These are phyloP conservation scores for Mnemiopsis leidyi DNA, from an alignment of 37 sponge, comb jelly and placozoan species.

Conservation along the genomic window DNA sequence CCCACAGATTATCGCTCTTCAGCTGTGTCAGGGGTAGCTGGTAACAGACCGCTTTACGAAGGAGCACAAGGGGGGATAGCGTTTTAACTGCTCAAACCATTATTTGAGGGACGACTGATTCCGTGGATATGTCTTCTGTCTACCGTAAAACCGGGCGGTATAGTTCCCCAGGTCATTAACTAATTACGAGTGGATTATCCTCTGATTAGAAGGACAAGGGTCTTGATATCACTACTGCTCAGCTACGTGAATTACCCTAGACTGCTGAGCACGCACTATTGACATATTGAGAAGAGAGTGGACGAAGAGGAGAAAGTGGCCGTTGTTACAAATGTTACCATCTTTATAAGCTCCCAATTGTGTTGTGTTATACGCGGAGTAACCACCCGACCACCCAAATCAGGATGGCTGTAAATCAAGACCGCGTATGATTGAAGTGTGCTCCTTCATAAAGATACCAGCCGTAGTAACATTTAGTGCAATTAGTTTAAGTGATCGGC, in stretches of 20 bases:
- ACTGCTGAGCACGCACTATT: not conserved
- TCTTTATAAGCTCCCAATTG: too few relatives aligned
- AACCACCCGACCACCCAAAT: not conserved
- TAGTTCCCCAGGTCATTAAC: not conserved
- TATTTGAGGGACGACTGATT: not conserved
- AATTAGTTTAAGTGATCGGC: slow-evolving; percentile 31
- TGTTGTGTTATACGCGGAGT: too few relatives aligned
- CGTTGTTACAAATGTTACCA: not conserved
- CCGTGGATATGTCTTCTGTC: not conserved
- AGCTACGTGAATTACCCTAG: not conserved
- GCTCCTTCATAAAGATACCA: not conserved
- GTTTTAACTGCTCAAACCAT: not conserved
- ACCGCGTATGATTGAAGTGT: too few relatives aligned
- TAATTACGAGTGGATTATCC: not conserved
- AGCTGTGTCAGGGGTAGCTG: not conserved
- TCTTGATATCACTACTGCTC: not conserved
- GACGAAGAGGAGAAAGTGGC: too few relatives aligned
- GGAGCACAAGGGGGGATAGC: not conserved
- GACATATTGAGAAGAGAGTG: not conserved
- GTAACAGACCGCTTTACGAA: not conserved
- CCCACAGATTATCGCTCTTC: not conserved
- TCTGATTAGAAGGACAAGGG: not conserved
- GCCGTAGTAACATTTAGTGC: slow-evolving; percentile 10
- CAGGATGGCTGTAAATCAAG: not conserved
- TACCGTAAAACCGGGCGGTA: not conserved